phyloP scores from a whole-genome alignment of 2,797 vertebrate genomes.

The Ctenopoma multispine region DNA sequence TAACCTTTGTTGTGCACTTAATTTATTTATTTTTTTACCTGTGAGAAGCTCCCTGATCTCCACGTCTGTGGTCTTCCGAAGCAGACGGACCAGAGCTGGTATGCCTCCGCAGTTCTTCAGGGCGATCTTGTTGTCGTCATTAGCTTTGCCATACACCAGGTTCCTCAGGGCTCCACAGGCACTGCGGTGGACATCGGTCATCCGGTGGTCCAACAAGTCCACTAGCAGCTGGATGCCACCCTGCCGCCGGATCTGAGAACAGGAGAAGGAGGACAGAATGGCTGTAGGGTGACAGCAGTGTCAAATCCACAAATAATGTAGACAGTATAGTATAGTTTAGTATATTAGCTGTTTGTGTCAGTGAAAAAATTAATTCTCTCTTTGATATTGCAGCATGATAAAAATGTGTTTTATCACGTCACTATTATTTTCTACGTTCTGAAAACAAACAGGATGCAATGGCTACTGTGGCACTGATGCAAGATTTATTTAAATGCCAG shows the following conservation, averaged over 20 bases:
- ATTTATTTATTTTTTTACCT: conserved; percentile 82
- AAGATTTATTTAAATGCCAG: conserved; percentile 35
- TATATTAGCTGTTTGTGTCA: neutral
- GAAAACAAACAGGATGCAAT: neutral
- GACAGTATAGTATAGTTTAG: neutral
- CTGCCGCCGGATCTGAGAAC: conserved; percentile 93
- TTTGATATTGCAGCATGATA: neutral
- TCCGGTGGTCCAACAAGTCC: conserved; percentile 95
- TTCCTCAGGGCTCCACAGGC: conserved; percentile 96
- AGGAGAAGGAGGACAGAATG: neutral
- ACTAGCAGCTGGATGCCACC: conserved; percentile 97
- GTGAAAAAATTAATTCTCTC: neutral
- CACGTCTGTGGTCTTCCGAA: conserved; percentile 95
- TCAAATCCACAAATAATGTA: neutral
- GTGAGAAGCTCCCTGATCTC: conserved; percentile 99
- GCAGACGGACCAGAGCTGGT: conserved; percentile 94
- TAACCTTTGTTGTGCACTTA: neutral
- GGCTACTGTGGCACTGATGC: conserved; percentile 12
- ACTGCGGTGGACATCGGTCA: conserved; percentile 97
- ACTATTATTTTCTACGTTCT: conserved; percentile 1
- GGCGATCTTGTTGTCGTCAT: conserved; percentile 98
- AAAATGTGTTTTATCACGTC: neutral
- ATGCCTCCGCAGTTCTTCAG: conserved; percentile 98
- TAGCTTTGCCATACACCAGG: conserved; percentile 96
- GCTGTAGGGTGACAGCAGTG: neutral